Evolutionary conservation across 2,888 invertebrate genomes (phyloP).

Genomic region (Vannuccia rotundouncinata): DNA sequence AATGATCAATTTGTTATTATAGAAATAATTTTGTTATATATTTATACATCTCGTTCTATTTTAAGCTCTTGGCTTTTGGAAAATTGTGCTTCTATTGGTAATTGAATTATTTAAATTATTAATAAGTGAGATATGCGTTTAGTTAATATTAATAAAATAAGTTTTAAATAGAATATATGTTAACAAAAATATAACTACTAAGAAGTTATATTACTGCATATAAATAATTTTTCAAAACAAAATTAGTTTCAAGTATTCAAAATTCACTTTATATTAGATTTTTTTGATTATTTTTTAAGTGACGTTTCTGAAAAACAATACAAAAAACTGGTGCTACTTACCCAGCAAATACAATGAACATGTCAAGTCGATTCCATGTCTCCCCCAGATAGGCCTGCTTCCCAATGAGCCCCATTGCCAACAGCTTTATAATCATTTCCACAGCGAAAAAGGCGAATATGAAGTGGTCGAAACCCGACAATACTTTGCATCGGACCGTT

Average conservation of each 20-base stretch:
- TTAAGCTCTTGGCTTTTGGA: too few species aligned
- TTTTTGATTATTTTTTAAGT: not conserved
- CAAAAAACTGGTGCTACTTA: constrained; percentile 57
- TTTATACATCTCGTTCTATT: too few species aligned
- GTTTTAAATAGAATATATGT: too few species aligned
- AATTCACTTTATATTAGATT: not conserved
- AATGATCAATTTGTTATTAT: too few species aligned
- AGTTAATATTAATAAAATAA: too few species aligned
- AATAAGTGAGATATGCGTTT: too few species aligned
- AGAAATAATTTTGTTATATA: too few species aligned
- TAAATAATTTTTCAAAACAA: not conserved
- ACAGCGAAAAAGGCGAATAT: constrained; percentile 95
- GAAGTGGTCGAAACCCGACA: constrained; percentile 88
- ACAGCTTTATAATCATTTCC: constrained; percentile 96
- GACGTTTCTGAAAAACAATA: not conserved
- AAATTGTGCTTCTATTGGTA: too few species aligned
- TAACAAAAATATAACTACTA: not conserved
- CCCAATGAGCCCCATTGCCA: constrained; percentile 85
- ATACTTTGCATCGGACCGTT: constrained; percentile 57
- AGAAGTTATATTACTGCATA: not conserved
- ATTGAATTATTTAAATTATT: too few species aligned
- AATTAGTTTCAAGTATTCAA: not conserved
- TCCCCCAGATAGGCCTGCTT: constrained; percentile 90
- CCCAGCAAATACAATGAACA: constrained; percentile 95
- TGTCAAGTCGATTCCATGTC: constrained; percentile 96